Conservation (phyloP, 2,797 vertebrate species). For the Rhinoraja longicauda region DNA sequence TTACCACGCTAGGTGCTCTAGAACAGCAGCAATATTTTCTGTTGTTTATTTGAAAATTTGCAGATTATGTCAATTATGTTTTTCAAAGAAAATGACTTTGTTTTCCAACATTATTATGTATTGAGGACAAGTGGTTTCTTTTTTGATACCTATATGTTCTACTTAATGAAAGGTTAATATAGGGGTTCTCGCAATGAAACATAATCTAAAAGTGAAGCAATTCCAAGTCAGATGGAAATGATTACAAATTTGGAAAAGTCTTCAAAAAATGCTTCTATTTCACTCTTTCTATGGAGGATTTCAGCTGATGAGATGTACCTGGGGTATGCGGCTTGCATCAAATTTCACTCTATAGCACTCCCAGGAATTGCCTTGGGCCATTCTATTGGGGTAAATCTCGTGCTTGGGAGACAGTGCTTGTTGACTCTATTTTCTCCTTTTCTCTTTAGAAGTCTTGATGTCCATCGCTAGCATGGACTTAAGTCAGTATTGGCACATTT, state of each 20-base stretch:
- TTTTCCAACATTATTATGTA: not conserved
- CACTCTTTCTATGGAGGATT: not conserved
- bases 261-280: not conserved
- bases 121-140: not conserved
- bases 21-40: not conserved
- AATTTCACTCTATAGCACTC: not conserved
- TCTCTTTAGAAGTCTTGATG: no score
- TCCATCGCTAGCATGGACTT: no score
- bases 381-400: not conserved
- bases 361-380: not conserved
- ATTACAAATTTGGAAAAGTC: conserved; percentile 5
- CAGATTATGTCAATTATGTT: not conserved
- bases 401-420: no score
- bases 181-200: not conserved
- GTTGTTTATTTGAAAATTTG: not conserved
- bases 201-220: not conserved
- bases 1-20: no score
- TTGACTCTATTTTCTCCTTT: no score
- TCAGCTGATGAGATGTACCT: not conserved
- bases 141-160: not conserved
- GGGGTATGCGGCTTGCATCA: not conserved
- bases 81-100: not conserved
- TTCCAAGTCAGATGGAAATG: not conserved
- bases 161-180: not conserved
- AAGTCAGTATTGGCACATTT: no score